Conservation (phyloP, 2,888 invertebrate species). For the Drosophila birchii region DNA sequence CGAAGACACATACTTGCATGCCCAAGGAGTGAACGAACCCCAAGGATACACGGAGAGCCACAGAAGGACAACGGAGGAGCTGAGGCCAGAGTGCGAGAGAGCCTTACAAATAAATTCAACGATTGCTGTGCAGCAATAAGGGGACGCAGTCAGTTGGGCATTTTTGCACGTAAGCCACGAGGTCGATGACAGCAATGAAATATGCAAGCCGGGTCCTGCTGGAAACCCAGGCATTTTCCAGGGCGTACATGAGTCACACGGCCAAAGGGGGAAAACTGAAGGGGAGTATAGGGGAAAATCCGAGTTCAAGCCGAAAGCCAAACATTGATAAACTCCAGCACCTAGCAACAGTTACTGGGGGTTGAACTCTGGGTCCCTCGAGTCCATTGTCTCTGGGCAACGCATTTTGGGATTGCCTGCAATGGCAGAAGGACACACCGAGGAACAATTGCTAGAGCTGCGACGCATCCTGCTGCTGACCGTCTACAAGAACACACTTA, state of each 20-base stretch:
- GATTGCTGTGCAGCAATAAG: conserved; percentile 50
- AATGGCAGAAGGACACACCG: conserved; percentile 46
- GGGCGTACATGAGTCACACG: conserved; percentile 33
- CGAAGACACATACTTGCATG: conserved; percentile 50
- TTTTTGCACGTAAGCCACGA: conserved; percentile 62
- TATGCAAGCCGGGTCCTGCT: conserved; percentile 37
- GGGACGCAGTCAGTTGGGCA: conserved; percentile 50
- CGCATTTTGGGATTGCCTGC: conserved; percentile 24
- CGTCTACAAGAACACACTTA: conserved; percentile 60
- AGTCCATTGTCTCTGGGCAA: conserved; percentile 4
- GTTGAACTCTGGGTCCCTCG: conserved; percentile 20
- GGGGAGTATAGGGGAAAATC: not conserved
- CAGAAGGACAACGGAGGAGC: conserved; percentile 12
- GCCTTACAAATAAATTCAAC: conserved; percentile 69
- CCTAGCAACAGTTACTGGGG: conserved; percentile 62
- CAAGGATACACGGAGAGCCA: conserved; percentile 21
- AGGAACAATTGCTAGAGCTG: conserved; percentile 38
- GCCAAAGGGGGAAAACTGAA: not conserved
- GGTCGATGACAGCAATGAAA: conserved; percentile 56
- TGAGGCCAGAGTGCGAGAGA: conserved; percentile 11
- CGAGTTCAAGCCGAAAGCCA: conserved; percentile 35
- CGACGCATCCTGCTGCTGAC: conserved; percentile 59
- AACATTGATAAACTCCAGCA: conserved; percentile 28
- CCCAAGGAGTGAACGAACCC: conserved; percentile 72
- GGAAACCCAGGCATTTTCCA: conserved; percentile 26